Evolutionary conservation across 2,113 vertebrate species (phyloP).

Genomic region (Ictalurus punctatus): DNA sequence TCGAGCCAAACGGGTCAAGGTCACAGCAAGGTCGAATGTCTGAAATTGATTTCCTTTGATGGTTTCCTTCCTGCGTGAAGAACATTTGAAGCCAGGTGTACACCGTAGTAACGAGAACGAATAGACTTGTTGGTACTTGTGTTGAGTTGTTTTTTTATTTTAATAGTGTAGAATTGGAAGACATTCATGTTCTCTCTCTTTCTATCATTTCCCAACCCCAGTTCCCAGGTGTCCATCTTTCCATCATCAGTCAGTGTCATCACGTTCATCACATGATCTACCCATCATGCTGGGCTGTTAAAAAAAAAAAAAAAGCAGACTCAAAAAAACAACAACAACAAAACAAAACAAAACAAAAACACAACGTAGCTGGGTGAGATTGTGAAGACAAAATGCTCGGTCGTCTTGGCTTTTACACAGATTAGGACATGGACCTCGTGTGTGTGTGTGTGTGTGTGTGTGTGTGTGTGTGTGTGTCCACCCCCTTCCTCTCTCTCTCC

Average conservation of each 20-base stretch:
- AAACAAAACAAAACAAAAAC: neutral
- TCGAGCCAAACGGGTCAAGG: neutral
- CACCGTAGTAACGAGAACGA: neutral
- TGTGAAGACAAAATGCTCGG: neutral
- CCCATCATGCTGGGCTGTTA: neutral
- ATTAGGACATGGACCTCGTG: neutral
- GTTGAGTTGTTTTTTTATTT: neutral
- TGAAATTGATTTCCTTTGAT: neutral
- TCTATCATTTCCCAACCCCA: neutral
- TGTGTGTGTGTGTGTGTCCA: neutral
- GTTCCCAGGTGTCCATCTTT: neutral
- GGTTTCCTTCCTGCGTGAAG: neutral
- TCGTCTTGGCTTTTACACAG: neutral
- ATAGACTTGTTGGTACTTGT: neutral
- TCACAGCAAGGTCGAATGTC: neutral
- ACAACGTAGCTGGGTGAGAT: neutral
- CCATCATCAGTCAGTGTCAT: neutral
- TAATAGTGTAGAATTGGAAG: neutral
- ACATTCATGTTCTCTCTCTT: neutral
- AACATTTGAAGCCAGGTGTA: neutral
- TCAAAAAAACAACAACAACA: neutral
- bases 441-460: neutral
- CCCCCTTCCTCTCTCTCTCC: neutral
- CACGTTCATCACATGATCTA: slow-evolving; percentile 8
- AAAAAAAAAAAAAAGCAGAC: neutral